phyloP scores from a whole-genome alignment of 2,113 vertebrate species.

The Meles meles region DNA sequence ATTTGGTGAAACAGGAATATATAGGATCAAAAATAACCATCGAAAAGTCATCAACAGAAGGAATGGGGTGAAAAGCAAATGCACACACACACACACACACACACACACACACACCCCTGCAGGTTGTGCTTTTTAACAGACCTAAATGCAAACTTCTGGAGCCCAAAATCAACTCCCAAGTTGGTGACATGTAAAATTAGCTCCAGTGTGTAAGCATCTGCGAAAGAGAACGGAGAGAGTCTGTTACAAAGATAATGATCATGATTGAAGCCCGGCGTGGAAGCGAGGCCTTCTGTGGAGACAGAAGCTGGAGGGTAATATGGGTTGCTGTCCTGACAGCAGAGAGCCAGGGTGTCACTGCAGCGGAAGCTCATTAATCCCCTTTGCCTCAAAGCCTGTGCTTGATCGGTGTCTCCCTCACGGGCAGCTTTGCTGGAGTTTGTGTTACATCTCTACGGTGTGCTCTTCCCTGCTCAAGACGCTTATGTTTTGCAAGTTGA shows the following conservation, averaged over 20 bases:
- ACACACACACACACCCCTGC: not conserved
- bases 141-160: conserved; percentile 53
- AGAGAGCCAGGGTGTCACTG: not conserved
- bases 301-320: not conserved
- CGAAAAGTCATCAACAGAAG: not conserved
- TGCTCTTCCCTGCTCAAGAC: not conserved
- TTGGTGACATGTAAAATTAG: conserved; percentile 62
- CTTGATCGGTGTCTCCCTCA: accelerated
- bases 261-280: not conserved
- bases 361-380: not conserved
- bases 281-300: not conserved
- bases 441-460: not conserved
- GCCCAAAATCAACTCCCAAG: conserved; percentile 32
- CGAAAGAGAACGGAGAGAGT: not conserved
- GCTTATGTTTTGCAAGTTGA: conserved; percentile 21
- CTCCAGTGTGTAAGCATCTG: conserved; percentile 34
- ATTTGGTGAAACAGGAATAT: not conserved
- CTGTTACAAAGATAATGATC: not conserved
- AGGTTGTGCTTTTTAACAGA: conserved; percentile 32
- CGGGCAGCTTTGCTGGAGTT: not conserved
- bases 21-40: not conserved
- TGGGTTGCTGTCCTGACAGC: not conserved
- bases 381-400: not conserved
- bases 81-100: not conserved
- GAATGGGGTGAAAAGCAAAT: not conserved